Conservation (phyloP, 2,113 vertebrate species). For the Pelmatolapia mariae region DNA sequence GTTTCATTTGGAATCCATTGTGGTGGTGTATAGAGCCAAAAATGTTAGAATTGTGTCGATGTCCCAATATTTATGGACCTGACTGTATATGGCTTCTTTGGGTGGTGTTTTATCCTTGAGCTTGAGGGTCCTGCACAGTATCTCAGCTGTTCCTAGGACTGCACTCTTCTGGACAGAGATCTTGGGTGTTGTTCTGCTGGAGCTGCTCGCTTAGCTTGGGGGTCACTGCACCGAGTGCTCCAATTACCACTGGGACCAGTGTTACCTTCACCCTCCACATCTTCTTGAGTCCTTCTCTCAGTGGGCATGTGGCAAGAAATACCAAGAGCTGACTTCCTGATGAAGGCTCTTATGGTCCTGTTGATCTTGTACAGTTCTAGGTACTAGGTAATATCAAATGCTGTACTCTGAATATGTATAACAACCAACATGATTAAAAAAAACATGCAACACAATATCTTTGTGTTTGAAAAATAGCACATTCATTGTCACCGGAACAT, state of each 20-base stretch:
- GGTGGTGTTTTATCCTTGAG: not conserved
- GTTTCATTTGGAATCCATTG: too few species aligned
- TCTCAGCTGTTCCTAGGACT: not conserved
- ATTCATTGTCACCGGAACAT: not conserved
- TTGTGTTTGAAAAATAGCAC: not conserved
- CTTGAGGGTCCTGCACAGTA: not conserved
- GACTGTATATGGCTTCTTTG: not conserved
- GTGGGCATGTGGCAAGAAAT: not conserved
- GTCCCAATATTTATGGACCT: too few species aligned
- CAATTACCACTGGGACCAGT: not conserved
- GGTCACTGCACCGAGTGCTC: not conserved
- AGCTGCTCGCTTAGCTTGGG: not conserved
- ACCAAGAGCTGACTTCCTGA: not conserved
- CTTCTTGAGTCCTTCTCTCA: not conserved
- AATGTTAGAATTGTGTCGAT: too few species aligned
- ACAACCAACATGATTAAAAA: not conserved
- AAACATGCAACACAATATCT: fast-evolving
- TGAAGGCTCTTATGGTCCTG: not conserved
- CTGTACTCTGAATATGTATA: not conserved
- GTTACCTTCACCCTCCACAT: not conserved
- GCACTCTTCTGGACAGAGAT: fast-evolving
- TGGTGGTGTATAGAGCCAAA: too few species aligned
- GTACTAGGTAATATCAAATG: not conserved
- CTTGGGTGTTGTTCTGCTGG: not conserved
- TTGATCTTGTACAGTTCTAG: not conserved